A percentile compares a stretch with the other conserved stretches of the same genome.
These are phyloP conservation scores for Zonotrichia albicollis DNA, from an alignment of 2,797 vertebrate species.

Conservation along the genomic window DNA sequence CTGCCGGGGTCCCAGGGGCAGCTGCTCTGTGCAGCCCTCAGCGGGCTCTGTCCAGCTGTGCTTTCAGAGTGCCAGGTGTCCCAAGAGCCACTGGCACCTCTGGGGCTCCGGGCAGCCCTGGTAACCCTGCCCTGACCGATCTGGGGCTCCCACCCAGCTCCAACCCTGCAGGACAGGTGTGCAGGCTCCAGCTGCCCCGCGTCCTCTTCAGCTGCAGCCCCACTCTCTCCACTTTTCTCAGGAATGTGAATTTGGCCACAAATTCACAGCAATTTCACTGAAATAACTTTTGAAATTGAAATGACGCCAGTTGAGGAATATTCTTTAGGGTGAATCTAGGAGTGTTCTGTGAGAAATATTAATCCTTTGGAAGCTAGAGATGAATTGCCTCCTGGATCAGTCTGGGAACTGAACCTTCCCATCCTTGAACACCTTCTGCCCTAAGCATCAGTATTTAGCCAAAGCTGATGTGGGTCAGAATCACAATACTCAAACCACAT, in stretches of 20 bases:
- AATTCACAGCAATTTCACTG: neutral
- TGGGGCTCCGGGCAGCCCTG: neutral
- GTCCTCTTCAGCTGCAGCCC: neutral
- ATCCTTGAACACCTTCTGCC: neutral
- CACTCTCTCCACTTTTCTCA: neutral
- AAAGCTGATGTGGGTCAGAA: neutral
- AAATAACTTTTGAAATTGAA: neutral
- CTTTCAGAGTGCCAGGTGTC: neutral
- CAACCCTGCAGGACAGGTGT: conserved; percentile 17
- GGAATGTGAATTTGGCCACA: neutral
- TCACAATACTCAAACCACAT: neutral
- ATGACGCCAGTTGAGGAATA: neutral
- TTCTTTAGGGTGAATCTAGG: neutral
- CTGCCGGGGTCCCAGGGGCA: too few species aligned
- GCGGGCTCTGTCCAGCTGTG: neutral
- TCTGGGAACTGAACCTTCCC: neutral
- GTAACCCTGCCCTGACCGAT: neutral
- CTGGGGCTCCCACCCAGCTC: neutral
- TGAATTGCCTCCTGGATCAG: neutral
- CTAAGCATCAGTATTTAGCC: neutral
- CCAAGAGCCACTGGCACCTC: neutral
- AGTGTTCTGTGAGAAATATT: conserved; percentile 15
- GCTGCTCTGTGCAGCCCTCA: neutral
- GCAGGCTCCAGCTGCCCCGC: neutral
- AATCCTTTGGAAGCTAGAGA: neutral